These are phyloP conservation scores for Rhinogobio ventralis DNA, from an alignment of 2,797 vertebrate species.

Conservation along the genomic window DNA sequence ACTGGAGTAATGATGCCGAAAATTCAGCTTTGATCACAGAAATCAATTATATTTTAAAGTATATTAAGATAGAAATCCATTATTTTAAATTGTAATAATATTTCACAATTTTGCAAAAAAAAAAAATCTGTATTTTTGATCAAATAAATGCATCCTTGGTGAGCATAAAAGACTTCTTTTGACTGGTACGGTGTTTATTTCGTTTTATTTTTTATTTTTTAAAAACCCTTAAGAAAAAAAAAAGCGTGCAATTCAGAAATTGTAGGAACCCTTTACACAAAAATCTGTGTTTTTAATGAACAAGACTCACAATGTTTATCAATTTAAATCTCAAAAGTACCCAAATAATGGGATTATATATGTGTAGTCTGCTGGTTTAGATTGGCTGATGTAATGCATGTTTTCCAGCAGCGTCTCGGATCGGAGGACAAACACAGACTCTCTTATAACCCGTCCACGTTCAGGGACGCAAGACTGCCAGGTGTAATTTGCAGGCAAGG, in stretches of 20 bases:
- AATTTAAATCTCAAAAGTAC: not conserved
- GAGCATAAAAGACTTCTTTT: too few relatives aligned
- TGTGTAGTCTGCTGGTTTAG: not conserved
- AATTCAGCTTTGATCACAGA: too few relatives aligned
- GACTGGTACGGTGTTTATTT: not conserved
- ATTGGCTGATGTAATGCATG: not conserved
- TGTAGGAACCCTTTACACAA: not conserved
- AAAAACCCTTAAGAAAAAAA: not conserved
- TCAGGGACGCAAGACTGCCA: constrained; percentile 20
- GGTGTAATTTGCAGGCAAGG: constrained; percentile 48
- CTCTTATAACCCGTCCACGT: not conserved
- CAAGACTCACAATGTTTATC: not conserved
- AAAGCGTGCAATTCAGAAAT: not conserved
- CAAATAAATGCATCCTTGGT: too few relatives aligned
- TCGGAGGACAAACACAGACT: not conserved
- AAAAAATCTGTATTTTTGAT: too few relatives aligned
- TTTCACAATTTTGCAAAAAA: too few relatives aligned
- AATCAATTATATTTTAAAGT: too few relatives aligned
- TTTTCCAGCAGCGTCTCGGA: not conserved
- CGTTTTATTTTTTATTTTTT: not conserved
- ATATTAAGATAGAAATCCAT: too few relatives aligned
- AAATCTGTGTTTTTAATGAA: not conserved
- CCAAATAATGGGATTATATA: too few relatives aligned
- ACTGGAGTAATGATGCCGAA: too few relatives aligned
- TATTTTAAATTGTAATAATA: too few relatives aligned